Evolutionary conservation across 2,113 vertebrate genomes (phyloP).

Genomic region (Elephantulus edwardii): DNA sequence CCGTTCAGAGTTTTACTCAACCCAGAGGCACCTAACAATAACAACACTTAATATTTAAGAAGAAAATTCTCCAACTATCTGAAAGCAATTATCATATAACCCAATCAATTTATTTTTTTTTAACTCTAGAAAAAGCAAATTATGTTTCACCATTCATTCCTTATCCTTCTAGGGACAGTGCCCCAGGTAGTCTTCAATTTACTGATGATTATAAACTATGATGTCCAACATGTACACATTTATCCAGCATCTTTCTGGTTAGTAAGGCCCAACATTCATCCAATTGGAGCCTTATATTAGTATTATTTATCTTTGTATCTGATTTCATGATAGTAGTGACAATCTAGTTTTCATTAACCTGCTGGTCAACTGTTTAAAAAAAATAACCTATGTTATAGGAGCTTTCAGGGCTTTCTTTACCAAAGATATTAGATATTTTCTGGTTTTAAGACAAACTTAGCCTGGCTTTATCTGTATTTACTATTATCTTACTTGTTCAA

Average conservation of each 20-base stretch:
- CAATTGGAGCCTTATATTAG: not conserved
- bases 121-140: not conserved
- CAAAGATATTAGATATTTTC: not conserved
- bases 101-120: not conserved
- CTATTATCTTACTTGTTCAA: not conserved
- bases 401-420: not conserved
- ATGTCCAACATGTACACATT: not conserved
- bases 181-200: not conserved
- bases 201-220: constrained; percentile 17
- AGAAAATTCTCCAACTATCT: not conserved
- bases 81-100: not conserved
- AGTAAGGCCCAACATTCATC: not conserved
- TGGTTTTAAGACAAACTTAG: not conserved
- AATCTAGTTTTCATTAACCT: not conserved
- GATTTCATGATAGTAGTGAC: not conserved
- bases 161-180: not conserved
- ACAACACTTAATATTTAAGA: no score
- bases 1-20: no score
- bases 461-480: constrained; percentile 3
- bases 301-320: not conserved
- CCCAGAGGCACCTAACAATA: no score
- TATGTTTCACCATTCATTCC: not conserved
- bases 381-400: not conserved
- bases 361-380: not conserved
- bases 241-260: not conserved